These are phyloP conservation scores for Plectrocnemia conspersa DNA, from an alignment of 1,140 invertebrate species.

Conservation along the genomic window DNA sequence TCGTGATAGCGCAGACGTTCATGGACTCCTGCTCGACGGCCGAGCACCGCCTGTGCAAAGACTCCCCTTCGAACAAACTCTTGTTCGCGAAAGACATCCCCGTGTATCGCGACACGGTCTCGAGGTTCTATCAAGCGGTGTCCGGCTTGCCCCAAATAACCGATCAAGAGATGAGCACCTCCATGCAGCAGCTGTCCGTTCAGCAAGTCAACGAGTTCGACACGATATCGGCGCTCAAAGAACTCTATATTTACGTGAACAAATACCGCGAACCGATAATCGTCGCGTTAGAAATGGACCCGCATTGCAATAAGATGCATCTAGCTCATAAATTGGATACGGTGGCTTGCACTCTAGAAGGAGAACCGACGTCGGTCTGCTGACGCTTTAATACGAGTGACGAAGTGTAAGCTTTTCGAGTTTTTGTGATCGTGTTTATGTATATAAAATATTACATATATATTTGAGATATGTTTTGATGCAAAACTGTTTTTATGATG, in stretches of 20 bases:
- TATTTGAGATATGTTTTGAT: too few species aligned
- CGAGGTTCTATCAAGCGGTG: constrained; percentile 82
- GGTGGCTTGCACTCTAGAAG: constrained; percentile 83
- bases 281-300: constrained; percentile 76
- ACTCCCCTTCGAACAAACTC: constrained; percentile 92
- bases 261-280: constrained; percentile 91
- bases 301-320: constrained; percentile 79
- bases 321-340: constrained; percentile 84
- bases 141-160: constrained; percentile 80
- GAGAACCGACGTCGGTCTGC: constrained; percentile 58
- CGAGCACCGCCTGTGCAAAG: constrained; percentile 85
- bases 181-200: constrained; percentile 86
- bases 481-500: constrained; percentile 12
- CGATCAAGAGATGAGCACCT: constrained; percentile 86
- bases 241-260: constrained; percentile 89
- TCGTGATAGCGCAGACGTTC: constrained; percentile 93
- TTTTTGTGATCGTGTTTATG: constrained; percentile 48
- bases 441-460: too few species aligned
- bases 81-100: constrained; percentile 93
- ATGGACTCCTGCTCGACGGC: constrained; percentile 91
- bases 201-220: constrained; percentile 86
- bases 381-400: constrained; percentile 47
- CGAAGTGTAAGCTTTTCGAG: constrained; percentile 47
- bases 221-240: constrained; percentile 84
- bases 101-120: constrained; percentile 81